phyloP scores from a whole-genome alignment of 2,113 vertebrate species.

The Microtus oregoni region DNA sequence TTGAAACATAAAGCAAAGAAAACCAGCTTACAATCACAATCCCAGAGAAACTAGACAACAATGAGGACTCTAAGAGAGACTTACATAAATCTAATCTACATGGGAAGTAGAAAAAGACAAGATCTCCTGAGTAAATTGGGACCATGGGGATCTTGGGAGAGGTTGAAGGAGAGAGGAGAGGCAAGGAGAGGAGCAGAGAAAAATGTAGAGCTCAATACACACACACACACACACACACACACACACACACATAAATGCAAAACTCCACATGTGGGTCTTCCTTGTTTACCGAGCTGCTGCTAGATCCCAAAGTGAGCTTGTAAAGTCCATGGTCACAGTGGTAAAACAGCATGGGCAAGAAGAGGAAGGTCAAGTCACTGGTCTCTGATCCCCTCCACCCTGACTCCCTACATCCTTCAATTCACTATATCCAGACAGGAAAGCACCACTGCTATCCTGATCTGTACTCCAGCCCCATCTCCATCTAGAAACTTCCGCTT shows the following conservation, averaged over 20 bases:
- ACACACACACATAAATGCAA: not conserved
- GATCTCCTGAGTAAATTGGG: no score
- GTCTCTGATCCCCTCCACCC: not conserved
- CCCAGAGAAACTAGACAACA: no score
- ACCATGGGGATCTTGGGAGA: no score
- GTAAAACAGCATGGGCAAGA: not conserved
- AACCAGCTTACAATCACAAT: no score
- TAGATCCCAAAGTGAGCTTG: conserved; percentile 11
- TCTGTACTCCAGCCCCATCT: not conserved
- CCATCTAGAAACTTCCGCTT: not conserved
- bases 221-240: no score
- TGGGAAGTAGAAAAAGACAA: no score
- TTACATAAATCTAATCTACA: no score
- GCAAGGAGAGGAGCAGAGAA: no score
- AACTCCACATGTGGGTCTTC: conserved; percentile 28
- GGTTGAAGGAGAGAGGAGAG: no score
- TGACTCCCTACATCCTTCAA: not conserved
- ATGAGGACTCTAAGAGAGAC: no score
- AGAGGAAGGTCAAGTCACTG: not conserved
- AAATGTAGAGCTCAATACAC: no score
- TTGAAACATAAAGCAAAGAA: no score
- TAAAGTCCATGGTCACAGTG: not conserved
- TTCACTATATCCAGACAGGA: not conserved
- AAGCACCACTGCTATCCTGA: not conserved
- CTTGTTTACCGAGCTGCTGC: conserved; percentile 35